Evolutionary conservation across 1,140 invertebrate genomes (phyloP).

Genomic region (Drosophila melanica): DNA sequence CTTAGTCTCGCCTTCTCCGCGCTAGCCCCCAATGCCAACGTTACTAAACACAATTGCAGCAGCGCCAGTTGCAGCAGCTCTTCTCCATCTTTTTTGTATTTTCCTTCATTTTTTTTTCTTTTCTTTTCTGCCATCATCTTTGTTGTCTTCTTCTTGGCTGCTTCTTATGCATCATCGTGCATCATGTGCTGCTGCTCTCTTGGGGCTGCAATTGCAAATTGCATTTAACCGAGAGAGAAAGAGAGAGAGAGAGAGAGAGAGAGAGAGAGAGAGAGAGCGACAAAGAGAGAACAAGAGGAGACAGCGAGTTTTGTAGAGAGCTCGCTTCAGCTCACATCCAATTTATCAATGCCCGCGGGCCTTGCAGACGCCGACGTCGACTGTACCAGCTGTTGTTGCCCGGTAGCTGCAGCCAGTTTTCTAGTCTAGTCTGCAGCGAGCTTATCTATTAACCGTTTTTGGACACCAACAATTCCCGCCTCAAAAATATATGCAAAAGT

Average conservation of each 20-base stretch:
- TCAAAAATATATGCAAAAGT: slow-evolving; percentile 38
- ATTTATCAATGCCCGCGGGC: slow-evolving; percentile 47
- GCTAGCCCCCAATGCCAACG: slow-evolving; percentile 38
- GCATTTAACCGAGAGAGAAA: slow-evolving; percentile 43
- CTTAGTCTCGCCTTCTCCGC: too few relatives aligned
- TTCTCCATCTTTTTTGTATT: background rate
- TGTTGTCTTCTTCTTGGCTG: slow-evolving; percentile 4
- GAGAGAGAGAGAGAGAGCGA: slow-evolving; percentile 6
- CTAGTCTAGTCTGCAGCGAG: slow-evolving; percentile 9
- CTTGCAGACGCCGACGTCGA: slow-evolving; percentile 24
- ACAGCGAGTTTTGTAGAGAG: slow-evolving; percentile 8
- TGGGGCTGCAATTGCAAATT: slow-evolving; percentile 53
- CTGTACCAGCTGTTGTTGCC: slow-evolving; percentile 35
- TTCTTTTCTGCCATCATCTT: background rate
- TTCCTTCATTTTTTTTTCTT: too few relatives aligned
- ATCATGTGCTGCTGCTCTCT: slow-evolving; percentile 20
- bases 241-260: slow-evolving; percentile 1
- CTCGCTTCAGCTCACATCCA: slow-evolving; percentile 33
- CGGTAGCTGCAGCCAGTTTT: slow-evolving; percentile 15
- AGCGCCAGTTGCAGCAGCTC: slow-evolving; percentile 5
- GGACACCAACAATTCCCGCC: slow-evolving; percentile 2
- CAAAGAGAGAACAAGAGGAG: slow-evolving; percentile 6
- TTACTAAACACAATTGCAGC: slow-evolving; percentile 24
- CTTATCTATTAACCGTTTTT: slow-evolving; percentile 42
- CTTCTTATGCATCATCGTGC: slow-evolving; percentile 8